Evolutionary conservation across 53 echinoderm and acorn worm species (phyloP), one percentile per base, ranked within the genome.

Genomic region (Astropecten irregularis): DNA sequence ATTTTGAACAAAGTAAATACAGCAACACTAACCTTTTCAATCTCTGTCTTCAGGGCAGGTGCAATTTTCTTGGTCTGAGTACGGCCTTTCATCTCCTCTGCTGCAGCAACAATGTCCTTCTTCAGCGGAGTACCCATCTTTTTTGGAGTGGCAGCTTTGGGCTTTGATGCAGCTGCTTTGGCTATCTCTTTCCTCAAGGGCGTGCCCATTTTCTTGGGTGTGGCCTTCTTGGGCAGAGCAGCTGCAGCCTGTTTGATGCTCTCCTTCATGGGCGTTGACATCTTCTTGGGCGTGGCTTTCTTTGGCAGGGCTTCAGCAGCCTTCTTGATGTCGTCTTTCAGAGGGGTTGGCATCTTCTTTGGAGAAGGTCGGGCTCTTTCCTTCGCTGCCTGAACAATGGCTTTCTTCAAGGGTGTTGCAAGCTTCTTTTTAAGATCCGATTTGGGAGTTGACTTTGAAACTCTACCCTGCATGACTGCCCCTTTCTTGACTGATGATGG

Each of bases 401-500:
- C 90, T 10, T 58, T 42, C 81, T 73, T 81, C 85, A 90, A 50
- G 0, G 90, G 81, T 10, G 85, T 89, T 23, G 84, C 40, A 26
- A 89, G 36, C 42, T 57, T 37, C 57, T 87, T 82, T 6, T 56
- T 58, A 30, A 66, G 82, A 16, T 86, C 87, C 32, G 89, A 83
- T 59, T 87, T 89, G 9, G 95, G 95, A 10, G 91, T 91, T 4
- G 77, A 33, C 66, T 93, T 95, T 76, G 88, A 38, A 54, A 95
- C 93, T 48, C 83, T 92, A 1, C 95, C 91, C 11, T 69, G 30
- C 15, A 76, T 86, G 53, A 91, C 83, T 37, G 86, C 63, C 14
- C 63, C 68, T 20, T 49, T 14, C 46, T 84, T 89, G 28, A 60
- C 77, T n/a, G 96, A 86, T 3, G 93, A 83, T 10, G 95, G 97